Evolutionary conservation across 2,113 vertebrate species (phyloP), one percentile per base, ranked within the genome.

Genomic region (Gnathonemus longibarbis): DNA sequence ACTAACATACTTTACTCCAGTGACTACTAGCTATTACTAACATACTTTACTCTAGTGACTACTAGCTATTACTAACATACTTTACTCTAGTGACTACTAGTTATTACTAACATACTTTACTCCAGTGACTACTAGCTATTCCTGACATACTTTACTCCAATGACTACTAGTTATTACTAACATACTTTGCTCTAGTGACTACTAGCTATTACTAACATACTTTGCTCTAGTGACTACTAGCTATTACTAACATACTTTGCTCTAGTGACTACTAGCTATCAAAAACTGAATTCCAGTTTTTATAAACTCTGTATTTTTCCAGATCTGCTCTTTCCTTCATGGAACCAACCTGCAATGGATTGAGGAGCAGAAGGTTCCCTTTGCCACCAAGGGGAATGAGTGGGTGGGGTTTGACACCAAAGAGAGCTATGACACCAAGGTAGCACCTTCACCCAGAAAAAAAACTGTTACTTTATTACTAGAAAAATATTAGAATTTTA

Each of bases 371-470:
- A 94, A 50, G 70, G 96, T 97, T 5, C 96, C 96, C 0, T 97
- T 96, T 83, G 96, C 95, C 85, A 90, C 90, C 24, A 95, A 94
- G 89, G 95, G 88, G 88, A 92, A 92, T 27, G 91, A 94, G 53
- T 97, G 96, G 96, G 94, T 96, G 90, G 96, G 95, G 53, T 97
- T 96, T 90, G 97, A 97, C 58, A 94, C 93, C 77, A 89, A 27
- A n/a, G 27, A 89, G 70, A 97, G 96, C 91, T 96, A 91, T 93
- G 88, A 89, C 77, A 92, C 93, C 89, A 97, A 97, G 95, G 97
- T 97, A 91, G 89, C 1, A 35, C 80, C 24, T 86, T 46, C 39
- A 27, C n/a, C 19, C 48, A 17, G 35, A 35, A 35, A 77, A 77
- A 77, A 77, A 77, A 17, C 74, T 42, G 15, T 42, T 42, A 5